phyloP scores from a whole-genome alignment of 2,888 invertebrate species.

The Syritta pipiens region DNA sequence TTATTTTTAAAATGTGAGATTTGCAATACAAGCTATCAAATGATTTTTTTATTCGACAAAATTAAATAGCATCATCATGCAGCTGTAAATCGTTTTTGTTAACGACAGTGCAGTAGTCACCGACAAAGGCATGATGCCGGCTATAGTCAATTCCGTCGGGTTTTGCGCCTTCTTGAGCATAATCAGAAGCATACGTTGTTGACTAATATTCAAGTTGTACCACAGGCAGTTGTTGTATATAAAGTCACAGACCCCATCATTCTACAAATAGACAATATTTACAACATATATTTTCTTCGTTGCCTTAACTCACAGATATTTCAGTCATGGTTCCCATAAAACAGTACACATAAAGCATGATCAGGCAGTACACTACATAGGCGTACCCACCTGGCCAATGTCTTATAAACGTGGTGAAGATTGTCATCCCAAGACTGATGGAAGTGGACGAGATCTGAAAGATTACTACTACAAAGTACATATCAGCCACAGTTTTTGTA shows the following conservation, averaged over 20 bases:
- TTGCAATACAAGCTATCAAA: not conserved
- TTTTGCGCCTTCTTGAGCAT: conserved; percentile 71
- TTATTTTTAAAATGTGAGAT: too few relatives aligned
- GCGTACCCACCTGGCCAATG: conserved; percentile 72
- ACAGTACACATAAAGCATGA: conserved; percentile 72
- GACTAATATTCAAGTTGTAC: conserved; percentile 69
- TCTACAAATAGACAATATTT: conserved; percentile 48
- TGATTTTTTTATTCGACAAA: conserved; percentile 16
- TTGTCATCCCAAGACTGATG: conserved; percentile 69
- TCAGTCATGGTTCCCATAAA: conserved; percentile 73
- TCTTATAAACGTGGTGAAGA: conserved; percentile 71
- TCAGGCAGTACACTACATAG: conserved; percentile 67
- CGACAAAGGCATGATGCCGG: conserved; percentile 70
- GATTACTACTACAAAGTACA: conserved; percentile 70
- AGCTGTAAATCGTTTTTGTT: conserved; percentile 70
- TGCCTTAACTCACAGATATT: conserved; percentile 67
- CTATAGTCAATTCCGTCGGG: conserved; percentile 60
- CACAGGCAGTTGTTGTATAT: conserved; percentile 71
- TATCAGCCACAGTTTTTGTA: conserved; percentile 63
- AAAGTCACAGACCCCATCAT: conserved; percentile 63
- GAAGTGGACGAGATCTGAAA: conserved; percentile 70
- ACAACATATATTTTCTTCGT: too few relatives aligned
- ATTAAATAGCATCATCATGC: conserved; percentile 65
- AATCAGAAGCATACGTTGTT: conserved; percentile 70
- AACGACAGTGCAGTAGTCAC: conserved; percentile 70